A percentile compares a stretch with the other conserved stretches of the same genome.
Conservation (phyloP, 2,113 vertebrate genomes). For the Damaliscus lunatus region DNA sequence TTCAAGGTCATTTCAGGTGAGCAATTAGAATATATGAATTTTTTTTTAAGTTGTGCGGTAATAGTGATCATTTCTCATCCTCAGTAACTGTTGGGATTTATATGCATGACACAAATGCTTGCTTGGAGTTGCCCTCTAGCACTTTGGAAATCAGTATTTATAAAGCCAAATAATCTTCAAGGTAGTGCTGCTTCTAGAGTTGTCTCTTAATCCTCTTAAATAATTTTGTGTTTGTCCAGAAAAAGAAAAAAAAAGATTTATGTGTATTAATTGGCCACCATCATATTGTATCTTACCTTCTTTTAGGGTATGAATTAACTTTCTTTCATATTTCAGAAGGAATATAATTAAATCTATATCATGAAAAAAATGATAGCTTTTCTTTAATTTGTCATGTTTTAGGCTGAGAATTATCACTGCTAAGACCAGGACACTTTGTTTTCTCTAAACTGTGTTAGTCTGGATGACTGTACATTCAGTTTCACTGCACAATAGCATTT, state of each 20-base stretch:
- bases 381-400: constrained; percentile 55
- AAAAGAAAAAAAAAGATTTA: constrained; percentile 29
- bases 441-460: background rate
- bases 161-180: constrained; percentile 72
- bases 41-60: constrained; percentile 39
- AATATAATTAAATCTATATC: constrained; percentile 69
- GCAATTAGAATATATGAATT: constrained; percentile 78
- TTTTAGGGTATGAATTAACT: constrained; percentile 56
- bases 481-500: constrained; percentile 21
- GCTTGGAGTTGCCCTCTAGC: constrained; percentile 63
- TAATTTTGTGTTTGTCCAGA: constrained; percentile 65
- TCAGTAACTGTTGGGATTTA: constrained; percentile 70
- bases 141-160: constrained; percentile 66
- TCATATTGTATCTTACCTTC: constrained; percentile 59
- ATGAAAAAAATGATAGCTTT: constrained; percentile 65
- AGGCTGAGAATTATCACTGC: constrained; percentile 47
- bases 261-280: constrained; percentile 64
- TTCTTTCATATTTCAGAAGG: constrained; percentile 68
- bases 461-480: background rate
- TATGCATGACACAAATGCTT: constrained; percentile 72
- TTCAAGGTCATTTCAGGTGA: constrained; percentile 85
- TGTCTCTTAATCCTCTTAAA: constrained; percentile 54
- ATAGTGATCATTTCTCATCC: constrained; percentile 65
- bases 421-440: constrained; percentile 22
- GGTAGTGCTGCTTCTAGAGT: constrained; percentile 72